Evolutionary conservation across 1,140 invertebrate species (phyloP).

Genomic region (Drosophila kikkawai): DNA sequence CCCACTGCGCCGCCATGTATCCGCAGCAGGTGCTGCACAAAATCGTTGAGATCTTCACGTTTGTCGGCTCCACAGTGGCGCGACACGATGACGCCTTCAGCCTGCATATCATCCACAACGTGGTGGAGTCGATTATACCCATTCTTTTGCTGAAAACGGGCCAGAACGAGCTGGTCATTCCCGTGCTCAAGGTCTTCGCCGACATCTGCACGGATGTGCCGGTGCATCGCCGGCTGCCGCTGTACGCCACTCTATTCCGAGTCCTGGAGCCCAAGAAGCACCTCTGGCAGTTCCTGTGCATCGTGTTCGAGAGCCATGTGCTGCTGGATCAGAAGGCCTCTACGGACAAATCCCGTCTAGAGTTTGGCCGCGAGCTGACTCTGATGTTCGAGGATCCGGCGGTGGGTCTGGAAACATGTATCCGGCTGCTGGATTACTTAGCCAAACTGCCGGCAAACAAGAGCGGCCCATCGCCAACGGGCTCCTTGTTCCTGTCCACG

Average conservation of each 20-base stretch:
- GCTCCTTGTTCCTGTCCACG: neutral
- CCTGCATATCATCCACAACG: slow-evolving; percentile 96
- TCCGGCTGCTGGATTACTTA: slow-evolving; percentile 88
- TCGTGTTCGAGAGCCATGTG: slow-evolving; percentile 89
- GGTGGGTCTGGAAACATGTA: slow-evolving; percentile 88
- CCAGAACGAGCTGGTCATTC: slow-evolving; percentile 85
- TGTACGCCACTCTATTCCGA: slow-evolving; percentile 92
- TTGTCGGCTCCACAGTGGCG: slow-evolving; percentile 96
- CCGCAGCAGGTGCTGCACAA: slow-evolving; percentile 95
- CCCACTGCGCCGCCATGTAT: slow-evolving; percentile 90
- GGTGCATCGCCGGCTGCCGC: slow-evolving; percentile 91
- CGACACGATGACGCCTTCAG: slow-evolving; percentile 97
- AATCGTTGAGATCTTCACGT: slow-evolving; percentile 97
- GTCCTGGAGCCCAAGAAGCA: slow-evolving; percentile 90
- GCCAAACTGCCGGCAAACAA: slow-evolving; percentile 41
- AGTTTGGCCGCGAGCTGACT: slow-evolving; percentile 56
- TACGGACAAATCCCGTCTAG: slow-evolving; percentile 49
- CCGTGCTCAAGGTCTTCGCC: slow-evolving; percentile 94
- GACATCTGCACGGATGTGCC: slow-evolving; percentile 95
- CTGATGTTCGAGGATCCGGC: slow-evolving; percentile 82
- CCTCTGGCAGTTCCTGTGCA: slow-evolving; percentile 91
- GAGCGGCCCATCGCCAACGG: slow-evolving; percentile 62
- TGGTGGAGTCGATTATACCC: slow-evolving; percentile 95
- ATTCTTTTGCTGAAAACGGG: slow-evolving; percentile 87
- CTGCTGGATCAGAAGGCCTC: slow-evolving; percentile 84